Base-by-base conservation (phyloP, 2,888 invertebrate genomes). In the Heliconius erato region DNA sequence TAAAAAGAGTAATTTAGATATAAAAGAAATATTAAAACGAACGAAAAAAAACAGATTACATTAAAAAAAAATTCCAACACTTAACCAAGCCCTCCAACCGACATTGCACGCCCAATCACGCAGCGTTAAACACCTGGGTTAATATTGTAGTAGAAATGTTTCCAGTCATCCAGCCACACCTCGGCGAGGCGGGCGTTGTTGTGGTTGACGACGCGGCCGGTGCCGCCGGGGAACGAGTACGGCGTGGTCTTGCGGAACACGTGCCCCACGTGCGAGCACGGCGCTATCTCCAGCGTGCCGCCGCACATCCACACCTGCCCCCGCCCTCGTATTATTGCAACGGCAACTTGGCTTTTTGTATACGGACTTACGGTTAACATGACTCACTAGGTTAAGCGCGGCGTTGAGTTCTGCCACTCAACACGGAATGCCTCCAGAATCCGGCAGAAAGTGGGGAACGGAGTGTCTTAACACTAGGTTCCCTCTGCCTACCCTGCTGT, bases 121-220 rank as follows among this genome's bases (percentile, higher is more conserved):
- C 84, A 85, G 82, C 84, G 79, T 83, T 84, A 83, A 80, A 82
- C 96, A 99, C 99, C 99, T 98, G 99, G 99, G 97, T 99, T 99
- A 97, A 99, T 98, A 97, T 98, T 98, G 98, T 98, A 99, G 98
- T 99, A 99, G 98, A 99, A 99, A 94, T 98, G 98, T 97, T 99
- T 99, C 98, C 99, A 99, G 92, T 99, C 99, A 97, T 99, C 99
- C 96, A 99, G 98, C 99, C 99, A 99, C 90, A 99, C 99, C 95
- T 99, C 99, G 87, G 99, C 99, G 91, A 99, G 98, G 89, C 99
- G 97, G 93, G 99, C 99, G 96, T 99, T 99, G 97, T 99, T 99
- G 97, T 99, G 99, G 97, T 99, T 99, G 96, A 99, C 99, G 92
- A 99, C 99, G 92, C 98, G 98, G 96, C 98, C 98, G 89, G 99